Evolutionary conservation across 2,888 invertebrate species (phyloP).

Genomic region (Plutella xylostella): DNA sequence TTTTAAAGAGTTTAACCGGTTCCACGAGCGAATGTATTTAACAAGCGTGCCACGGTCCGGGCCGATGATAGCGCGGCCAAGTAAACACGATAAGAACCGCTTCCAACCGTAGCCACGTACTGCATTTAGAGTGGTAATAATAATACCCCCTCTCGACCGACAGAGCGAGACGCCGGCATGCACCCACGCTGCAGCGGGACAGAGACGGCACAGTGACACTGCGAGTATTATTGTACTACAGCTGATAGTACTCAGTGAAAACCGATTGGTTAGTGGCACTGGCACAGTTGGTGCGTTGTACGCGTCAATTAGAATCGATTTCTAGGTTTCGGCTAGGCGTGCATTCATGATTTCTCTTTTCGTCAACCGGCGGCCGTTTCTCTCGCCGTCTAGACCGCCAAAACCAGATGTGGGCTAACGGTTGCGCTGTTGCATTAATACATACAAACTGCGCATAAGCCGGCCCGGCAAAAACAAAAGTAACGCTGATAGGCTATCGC

Average conservation of each 20-base stretch:
- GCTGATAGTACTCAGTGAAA: conserved; percentile 1
- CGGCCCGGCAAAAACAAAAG: background rate
- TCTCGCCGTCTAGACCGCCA: too few species aligned
- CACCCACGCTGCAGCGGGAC: background rate
- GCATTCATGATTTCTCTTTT: too few species aligned
- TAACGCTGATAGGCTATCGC: background rate
- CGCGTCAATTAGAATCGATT: too few species aligned
- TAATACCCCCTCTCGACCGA: background rate
- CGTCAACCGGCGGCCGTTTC: too few species aligned
- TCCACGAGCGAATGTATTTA: too few species aligned
- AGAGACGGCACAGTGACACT: background rate
- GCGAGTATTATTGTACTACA: background rate
- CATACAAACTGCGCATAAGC: background rate
- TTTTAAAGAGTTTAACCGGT: too few species aligned
- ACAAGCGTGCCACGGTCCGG: too few species aligned
- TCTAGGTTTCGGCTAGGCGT: too few species aligned
- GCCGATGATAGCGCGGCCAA: background rate
- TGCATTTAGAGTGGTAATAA: background rate
- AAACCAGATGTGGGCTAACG: too few species aligned
- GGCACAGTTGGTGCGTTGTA: background rate
- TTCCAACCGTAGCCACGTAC: background rate
- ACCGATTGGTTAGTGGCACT: background rate
- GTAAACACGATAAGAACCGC: background rate
- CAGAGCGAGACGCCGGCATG: background rate
- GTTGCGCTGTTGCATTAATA: too few species aligned